Evolutionary conservation across 2,113 vertebrate genomes (phyloP).

Genomic region (Haplochromis vanheusdeni): DNA sequence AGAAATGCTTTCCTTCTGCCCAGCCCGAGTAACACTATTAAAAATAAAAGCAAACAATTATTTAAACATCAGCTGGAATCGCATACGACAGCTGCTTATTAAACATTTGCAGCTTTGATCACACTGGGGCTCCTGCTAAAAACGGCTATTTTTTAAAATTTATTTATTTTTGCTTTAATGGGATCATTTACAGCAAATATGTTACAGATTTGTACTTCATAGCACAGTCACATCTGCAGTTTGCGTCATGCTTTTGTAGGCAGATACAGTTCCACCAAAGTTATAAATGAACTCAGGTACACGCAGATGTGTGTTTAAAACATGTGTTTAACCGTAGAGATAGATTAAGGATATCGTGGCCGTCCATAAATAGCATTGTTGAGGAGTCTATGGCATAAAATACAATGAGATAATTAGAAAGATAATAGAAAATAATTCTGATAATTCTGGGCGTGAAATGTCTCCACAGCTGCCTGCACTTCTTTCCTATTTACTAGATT

Average conservation of each 20-base stretch:
- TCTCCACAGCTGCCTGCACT: not conserved
- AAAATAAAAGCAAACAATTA: not conserved
- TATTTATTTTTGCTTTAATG: not conserved
- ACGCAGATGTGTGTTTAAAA: not conserved
- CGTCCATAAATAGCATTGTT: not conserved
- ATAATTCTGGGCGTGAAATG: not conserved
- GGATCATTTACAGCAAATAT: not conserved
- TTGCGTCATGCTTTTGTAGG: not conserved
- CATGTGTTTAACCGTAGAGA: not conserved
- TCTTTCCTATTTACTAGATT: not conserved
- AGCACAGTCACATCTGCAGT: not conserved
- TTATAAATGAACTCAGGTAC: not conserved
- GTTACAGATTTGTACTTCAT: not conserved
- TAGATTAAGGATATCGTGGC: not conserved
- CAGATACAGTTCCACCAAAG: not conserved
- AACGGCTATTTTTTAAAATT: fast-evolving
- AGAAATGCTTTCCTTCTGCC: not conserved
- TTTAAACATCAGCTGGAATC: not conserved
- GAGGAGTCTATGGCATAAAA: not conserved
- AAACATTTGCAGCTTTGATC: not conserved
- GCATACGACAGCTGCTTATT: not conserved
- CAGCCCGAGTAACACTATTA: not conserved
- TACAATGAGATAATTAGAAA: not conserved
- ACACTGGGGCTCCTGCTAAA: not conserved
- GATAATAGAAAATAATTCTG: not conserved